Base-by-base conservation (phyloP, 1,140 invertebrate species). In the Magallana angulata region DNA sequence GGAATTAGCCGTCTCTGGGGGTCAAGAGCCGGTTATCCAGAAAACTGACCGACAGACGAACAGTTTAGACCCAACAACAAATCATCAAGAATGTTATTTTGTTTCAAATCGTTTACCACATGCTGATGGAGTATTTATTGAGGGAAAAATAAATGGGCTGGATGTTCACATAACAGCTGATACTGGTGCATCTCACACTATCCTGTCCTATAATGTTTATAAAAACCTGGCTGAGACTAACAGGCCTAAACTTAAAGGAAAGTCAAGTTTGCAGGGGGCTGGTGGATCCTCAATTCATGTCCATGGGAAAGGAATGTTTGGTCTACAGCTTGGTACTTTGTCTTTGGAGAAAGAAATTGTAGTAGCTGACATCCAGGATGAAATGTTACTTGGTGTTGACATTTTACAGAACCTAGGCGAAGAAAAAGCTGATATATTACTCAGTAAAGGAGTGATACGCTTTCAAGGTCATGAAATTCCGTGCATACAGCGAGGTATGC, bases 131-230 rank as follows among this genome's bases (percentile, higher is more conserved):
- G 62, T 85, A 12, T 85, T 80, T 58, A 76, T 85, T 57, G 24
- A 76, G 16, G 85, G 71, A 1, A 86, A 59, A 80, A 60, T 81
- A 57, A 8, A 81, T 2, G 68, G 9, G 14, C 7, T 86, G 9
- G 57, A 5, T 76, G 62, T 85, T 1, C 48, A 16, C 4, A 76
- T 85, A 30, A 80, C 85, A 7, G 24, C 57, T 11, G 85, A 85
- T 36, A 86, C 85, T 58, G 85, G 85, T 60, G 85, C 85, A 16
- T 57, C 85, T 60, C 30, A 56, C 7, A 86, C 85, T 14, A 59
- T 86, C 12, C 7, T 85, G n/a, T 86, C 85, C 0, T 14, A 11
- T 9, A 60, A 56, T 48, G 76, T 76, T n/a, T 86, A 16, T 16
- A 62, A n/a, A 7, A 82, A 62, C 14, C 76, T 86, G 30, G 56